A percentile compares a stretch with the other conserved stretches of the same genome.
phyloP scores from a whole-genome alignment of 2,888 invertebrate genomes.

The Bellardia pandia region DNA sequence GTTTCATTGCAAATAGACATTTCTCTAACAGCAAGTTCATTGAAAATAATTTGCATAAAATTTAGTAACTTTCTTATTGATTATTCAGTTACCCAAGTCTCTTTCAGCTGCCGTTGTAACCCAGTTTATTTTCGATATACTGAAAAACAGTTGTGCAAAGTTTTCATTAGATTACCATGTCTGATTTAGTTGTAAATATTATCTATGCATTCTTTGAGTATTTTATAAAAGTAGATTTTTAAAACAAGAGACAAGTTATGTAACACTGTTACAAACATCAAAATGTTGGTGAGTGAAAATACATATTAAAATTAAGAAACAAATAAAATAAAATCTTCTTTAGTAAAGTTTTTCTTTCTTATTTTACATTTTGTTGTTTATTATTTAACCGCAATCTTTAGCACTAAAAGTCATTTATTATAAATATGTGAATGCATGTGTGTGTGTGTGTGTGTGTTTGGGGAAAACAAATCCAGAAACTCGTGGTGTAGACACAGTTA shows the following conservation, averaged over 20 bases:
- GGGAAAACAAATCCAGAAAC: neutral
- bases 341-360: slow-evolving; percentile 1
- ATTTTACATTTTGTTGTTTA: neutral
- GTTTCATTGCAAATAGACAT: neutral
- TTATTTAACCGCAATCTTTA: slow-evolving; percentile 32
- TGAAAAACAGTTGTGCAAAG: no score
- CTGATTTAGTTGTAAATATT: neutral
- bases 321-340: neutral
- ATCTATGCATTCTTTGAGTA: neutral
- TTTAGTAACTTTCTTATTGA: neutral
- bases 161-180: no score
- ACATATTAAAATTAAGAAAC: neutral
- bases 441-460: neutral
- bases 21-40: neutral
- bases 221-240: neutral
- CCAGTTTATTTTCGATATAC: neutral
- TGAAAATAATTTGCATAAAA: slow-evolving; percentile 15
- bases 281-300: neutral
- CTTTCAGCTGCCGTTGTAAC: neutral
- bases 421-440: slow-evolving; percentile 5
- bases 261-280: neutral
- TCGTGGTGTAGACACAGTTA: neutral
- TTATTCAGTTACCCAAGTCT: neutral
- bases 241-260: neutral
- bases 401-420: slow-evolving; percentile 47